These are phyloP conservation scores for Oophaga pumilio DNA, from an alignment of 2,113 vertebrate species.

Conservation along the genomic window DNA sequence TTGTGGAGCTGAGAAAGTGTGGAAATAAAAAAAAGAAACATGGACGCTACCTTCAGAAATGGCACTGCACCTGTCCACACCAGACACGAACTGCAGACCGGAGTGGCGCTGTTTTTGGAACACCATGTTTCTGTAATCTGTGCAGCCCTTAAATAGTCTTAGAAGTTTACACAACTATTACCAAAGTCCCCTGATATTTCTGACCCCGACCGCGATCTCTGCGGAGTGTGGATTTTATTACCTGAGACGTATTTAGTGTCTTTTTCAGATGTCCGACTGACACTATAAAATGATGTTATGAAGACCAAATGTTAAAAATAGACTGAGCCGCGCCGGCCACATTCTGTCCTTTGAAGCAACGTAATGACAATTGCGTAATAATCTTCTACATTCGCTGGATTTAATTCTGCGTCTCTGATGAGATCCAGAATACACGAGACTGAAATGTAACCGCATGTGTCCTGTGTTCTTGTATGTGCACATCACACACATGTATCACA, in stretches of 20 bases:
- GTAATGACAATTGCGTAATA: not conserved
- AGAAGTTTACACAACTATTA: not conserved
- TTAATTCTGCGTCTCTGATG: not conserved
- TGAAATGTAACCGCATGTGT: not conserved
- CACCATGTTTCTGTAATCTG: not conserved
- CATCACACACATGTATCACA: not conserved
- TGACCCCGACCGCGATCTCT: not conserved
- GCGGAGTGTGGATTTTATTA: not conserved
- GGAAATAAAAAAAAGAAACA: not conserved
- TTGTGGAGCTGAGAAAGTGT: too few species aligned
- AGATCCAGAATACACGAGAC: not conserved
- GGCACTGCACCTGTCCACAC: not conserved
- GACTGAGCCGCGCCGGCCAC: not conserved
- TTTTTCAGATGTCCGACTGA: not conserved
- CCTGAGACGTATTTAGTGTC: not conserved
- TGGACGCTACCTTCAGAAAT: not conserved
- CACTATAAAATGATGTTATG: not conserved
- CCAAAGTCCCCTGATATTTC: not conserved
- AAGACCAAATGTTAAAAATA: constrained; percentile 12
- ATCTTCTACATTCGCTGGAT: not conserved
- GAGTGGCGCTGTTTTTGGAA: not conserved
- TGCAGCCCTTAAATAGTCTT: not conserved
- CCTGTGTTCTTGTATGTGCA: not conserved
- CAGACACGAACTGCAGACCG: not conserved
- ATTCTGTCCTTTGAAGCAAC: constrained; percentile 27